phyloP scores from a whole-genome alignment of 2,888 invertebrate genomes.

The Hydraecia micacea region DNA sequence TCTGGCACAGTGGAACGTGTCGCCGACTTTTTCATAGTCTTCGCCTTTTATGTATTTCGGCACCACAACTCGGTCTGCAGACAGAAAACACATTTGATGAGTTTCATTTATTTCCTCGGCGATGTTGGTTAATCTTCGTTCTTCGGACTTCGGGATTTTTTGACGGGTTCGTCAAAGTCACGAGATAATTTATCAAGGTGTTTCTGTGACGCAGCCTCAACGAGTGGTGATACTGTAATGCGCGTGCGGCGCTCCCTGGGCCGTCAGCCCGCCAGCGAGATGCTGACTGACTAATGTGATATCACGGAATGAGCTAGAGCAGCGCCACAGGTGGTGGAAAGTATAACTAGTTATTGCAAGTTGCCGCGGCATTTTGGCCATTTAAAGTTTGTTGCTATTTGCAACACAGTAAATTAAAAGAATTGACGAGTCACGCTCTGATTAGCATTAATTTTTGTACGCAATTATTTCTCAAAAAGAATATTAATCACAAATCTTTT shows the following conservation, averaged over 20 bases:
- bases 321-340: neutral
- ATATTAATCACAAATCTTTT: too few species aligned
- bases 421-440: too few species aligned
- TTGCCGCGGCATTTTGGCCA: neutral
- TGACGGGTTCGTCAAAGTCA: neutral
- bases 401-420: too few species aligned
- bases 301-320: neutral
- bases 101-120: constrained; percentile 28
- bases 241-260: neutral
- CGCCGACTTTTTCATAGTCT: constrained; percentile 75
- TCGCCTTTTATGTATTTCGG: constrained; percentile 70
- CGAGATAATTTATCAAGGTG: neutral
- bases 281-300: neutral
- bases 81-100: constrained; percentile 72
- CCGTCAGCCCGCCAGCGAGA: neutral
- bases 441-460: too few species aligned
- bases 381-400: too few species aligned
- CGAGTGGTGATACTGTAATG: neutral
- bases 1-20: constrained; percentile 69
- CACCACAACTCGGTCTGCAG: constrained; percentile 69
- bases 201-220: neutral
- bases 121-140: constrained; percentile 10
- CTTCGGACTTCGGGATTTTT: constrained; percentile 15
- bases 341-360: neutral
- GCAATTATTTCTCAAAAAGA: too few species aligned